Base-by-base conservation (phyloP, 1,140 invertebrate genomes). In the Plectus sambesii region DNA sequence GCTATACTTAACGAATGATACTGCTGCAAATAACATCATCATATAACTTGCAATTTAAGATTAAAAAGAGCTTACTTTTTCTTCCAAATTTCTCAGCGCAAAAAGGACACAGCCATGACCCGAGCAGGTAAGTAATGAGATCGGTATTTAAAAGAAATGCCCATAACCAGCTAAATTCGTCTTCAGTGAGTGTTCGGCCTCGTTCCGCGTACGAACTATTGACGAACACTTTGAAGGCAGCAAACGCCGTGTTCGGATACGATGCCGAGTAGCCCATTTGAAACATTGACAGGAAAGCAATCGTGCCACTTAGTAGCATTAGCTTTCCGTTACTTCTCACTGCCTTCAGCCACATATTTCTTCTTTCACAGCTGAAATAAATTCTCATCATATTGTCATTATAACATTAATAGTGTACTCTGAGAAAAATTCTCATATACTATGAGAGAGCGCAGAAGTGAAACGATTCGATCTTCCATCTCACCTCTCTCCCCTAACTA, bases 201-300 rank as follows among this genome's bases (percentile, higher is more conserved):
- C 41, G 29, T 33, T 37, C 22, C 20, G 20, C 15, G 19, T 37
- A 39, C 5, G 42, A 54, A 15, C 56, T 26, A 23, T 60, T 55
- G 9, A 60, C 25, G 40, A 51, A 59, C 15, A 26, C 8, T 8
- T 40, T 43, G 38, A 60, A 60, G 22, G 35, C 35, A 9, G 47
- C 55, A 1, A 59, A 55, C 3, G 56, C 52, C 12, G 55, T 60
- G 29, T 60, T 60, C 3, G 49, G 47, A 33, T 60, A 60, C 1
- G 58, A 55, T 37, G 51, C 58, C n/a, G 47, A 55, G 27, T 59
- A 60, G 3, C 58, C 58, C 58, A 60, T 60, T 53, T 60, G 36
- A 39, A 56, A 49, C n/a, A n/a, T n/a, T n/a, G n/a, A n/a, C n/a
- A n/a, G n/a, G n/a, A n/a, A n/a, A n/a, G n/a, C n/a, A n/a, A n/a